phyloP scores from a whole-genome alignment of 2,888 invertebrate genomes.

The Dynastes tityus region DNA sequence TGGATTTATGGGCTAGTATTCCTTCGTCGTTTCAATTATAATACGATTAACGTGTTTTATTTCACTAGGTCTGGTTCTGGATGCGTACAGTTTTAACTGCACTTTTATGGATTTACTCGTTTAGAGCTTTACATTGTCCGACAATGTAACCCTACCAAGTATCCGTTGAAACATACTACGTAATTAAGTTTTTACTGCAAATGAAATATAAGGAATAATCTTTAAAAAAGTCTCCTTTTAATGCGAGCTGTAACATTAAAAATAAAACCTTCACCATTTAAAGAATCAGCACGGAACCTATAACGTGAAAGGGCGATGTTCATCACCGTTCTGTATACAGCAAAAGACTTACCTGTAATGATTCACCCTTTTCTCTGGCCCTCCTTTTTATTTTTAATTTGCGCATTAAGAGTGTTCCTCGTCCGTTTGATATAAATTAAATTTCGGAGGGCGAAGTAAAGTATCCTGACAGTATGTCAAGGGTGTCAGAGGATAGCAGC shows the following conservation, averaged over 20 bases:
- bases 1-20: no score
- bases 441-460: conserved; percentile 40
- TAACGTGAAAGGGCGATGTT: conserved; percentile 23
- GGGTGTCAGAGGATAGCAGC: conserved; percentile 23
- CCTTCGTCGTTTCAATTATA: neutral
- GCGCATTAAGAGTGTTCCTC: conserved; percentile 36
- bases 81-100: conserved; percentile 11
- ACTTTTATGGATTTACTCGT: neutral
- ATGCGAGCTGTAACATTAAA: conserved; percentile 31
- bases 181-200: conserved; percentile 45
- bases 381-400: conserved; percentile 44
- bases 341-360: conserved; percentile 20
- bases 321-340: conserved; percentile 23
- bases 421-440: conserved; percentile 41
- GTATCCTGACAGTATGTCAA: conserved; percentile 44
- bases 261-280: conserved; percentile 34
- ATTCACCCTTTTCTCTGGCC: conserved; percentile 29
- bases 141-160: conserved; percentile 21
- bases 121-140: neutral
- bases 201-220: conserved; percentile 40
- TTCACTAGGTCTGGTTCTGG: neutral
- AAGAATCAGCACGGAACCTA: conserved; percentile 31
- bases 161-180: conserved; percentile 8
- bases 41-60: neutral
- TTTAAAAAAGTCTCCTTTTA: conserved; percentile 30